phyloP scores from a whole-genome alignment of 2,888 invertebrate genomes.

The Parnassius smintheus region DNA sequence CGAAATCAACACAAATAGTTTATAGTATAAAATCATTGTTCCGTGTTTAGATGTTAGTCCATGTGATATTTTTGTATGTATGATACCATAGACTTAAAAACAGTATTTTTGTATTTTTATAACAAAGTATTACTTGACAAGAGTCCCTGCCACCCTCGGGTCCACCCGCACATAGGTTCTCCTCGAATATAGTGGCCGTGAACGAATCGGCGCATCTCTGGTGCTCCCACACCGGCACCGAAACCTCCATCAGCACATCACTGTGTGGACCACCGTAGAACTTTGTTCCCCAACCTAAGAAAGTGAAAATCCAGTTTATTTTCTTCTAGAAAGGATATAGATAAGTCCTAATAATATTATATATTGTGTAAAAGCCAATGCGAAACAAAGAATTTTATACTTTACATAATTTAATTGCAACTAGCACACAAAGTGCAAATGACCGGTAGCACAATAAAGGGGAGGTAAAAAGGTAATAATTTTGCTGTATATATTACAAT shows the following conservation, averaged over 20 bases:
- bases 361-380: too few species aligned
- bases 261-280: slow-evolving; percentile 87
- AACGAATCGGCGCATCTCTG: slow-evolving; percentile 83
- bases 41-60: too few species aligned
- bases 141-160: slow-evolving; percentile 90
- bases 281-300: slow-evolving; percentile 88
- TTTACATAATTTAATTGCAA: too few species aligned
- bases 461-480: not conserved
- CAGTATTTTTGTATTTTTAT: not conserved
- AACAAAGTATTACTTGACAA: slow-evolving; percentile 84
- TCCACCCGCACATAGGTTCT: slow-evolving; percentile 88
- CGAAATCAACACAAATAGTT: too few species aligned
- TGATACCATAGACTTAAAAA: not conserved
- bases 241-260: slow-evolving; percentile 87
- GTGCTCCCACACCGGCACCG: slow-evolving; percentile 89
- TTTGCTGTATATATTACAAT: too few species aligned
- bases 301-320: too few species aligned
- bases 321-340: too few species aligned
- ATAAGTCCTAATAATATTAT: too few species aligned
- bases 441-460: not conserved
- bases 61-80: too few species aligned
- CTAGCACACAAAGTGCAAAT: too few species aligned
- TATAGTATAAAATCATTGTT: too few species aligned
- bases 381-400: not conserved
- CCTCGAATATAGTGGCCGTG: slow-evolving; percentile 82